phyloP scores from a whole-genome alignment of 2,797 vertebrate species.

The Mormyrus proboscirostris region DNA sequence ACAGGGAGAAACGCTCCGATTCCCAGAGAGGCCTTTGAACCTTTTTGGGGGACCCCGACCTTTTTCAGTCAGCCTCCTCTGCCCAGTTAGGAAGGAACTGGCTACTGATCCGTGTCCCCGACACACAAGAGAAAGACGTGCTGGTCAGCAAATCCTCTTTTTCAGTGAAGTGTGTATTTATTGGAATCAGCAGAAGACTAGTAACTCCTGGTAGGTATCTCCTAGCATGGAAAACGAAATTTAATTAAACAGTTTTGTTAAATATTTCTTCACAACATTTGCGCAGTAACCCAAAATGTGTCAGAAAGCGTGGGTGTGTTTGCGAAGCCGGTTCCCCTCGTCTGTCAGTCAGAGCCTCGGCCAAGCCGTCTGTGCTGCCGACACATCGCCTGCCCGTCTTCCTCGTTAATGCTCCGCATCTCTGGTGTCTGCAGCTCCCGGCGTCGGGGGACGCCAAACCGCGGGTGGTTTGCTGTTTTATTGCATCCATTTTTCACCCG shows the following conservation, averaged over 20 bases:
- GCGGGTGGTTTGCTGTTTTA: not conserved
- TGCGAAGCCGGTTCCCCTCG: not conserved
- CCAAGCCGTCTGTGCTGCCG: not conserved
- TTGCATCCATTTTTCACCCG: not conserved
- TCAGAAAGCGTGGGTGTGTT: not conserved
- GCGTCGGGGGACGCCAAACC: not conserved
- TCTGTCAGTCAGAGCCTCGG: not conserved
- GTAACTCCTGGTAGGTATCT: not conserved
- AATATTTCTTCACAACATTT: conserved; percentile 6
- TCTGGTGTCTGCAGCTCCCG: not conserved
- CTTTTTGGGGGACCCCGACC: not conserved
- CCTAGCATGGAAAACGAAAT: not conserved
- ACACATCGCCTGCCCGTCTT: not conserved
- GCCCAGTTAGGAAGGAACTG: not conserved
- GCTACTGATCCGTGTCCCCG: not conserved
- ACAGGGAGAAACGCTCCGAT: not conserved
- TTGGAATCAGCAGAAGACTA: not conserved
- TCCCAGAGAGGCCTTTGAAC: not conserved
- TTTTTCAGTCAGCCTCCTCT: not conserved
- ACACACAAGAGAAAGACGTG: not conserved
- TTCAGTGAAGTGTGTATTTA: not conserved
- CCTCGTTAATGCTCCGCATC: not conserved
- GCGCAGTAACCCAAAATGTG: not conserved
- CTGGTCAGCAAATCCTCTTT: not conserved
- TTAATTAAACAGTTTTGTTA: not conserved